phyloP scores from a whole-genome alignment of 1,140 invertebrate species.

The Lamellibrachia luymesi region DNA sequence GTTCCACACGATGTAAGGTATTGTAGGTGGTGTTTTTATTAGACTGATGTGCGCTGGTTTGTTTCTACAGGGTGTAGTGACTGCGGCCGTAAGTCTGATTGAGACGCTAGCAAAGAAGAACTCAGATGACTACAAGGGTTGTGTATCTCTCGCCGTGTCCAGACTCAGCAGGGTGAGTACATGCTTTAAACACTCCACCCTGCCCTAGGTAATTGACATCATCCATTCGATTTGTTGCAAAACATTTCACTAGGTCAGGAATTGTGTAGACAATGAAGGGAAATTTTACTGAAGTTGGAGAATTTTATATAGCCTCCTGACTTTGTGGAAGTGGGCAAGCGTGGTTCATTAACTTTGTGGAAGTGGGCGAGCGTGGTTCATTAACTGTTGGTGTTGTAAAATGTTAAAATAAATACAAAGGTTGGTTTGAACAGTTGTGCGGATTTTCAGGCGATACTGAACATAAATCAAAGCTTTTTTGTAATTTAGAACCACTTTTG shows the following conservation, averaged over 20 bases:
- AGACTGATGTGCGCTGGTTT: not conserved
- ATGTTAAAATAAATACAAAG: not conserved
- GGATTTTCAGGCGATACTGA: not conserved
- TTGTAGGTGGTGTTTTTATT: not conserved
- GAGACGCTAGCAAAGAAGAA: slow-evolving; percentile 98
- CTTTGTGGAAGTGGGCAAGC: not conserved
- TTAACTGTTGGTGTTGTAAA: not conserved
- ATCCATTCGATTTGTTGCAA: not conserved
- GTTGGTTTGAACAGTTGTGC: not conserved
- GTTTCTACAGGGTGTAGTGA: slow-evolving; percentile 79
- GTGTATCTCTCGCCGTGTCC: slow-evolving; percentile 95
- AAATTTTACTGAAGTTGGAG: not conserved
- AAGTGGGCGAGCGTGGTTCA: not conserved
- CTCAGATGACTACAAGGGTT: slow-evolving; percentile 99
- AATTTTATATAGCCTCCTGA: not conserved
- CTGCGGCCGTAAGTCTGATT: slow-evolving; percentile 95
- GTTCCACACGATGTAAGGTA: not conserved
- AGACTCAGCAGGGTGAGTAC: slow-evolving; percentile 80
- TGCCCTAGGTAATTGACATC: not conserved
- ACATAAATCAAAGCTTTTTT: too few relatives aligned
- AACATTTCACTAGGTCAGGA: not conserved
- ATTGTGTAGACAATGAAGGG: not conserved
- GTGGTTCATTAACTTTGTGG: not conserved
- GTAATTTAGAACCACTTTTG: too few relatives aligned
- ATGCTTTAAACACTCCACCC: too few relatives aligned